Evolutionary conservation across 2,888 invertebrate genomes (phyloP), one percentile per base, ranked within the genome.

Genomic region (Harpalus rubripes): DNA sequence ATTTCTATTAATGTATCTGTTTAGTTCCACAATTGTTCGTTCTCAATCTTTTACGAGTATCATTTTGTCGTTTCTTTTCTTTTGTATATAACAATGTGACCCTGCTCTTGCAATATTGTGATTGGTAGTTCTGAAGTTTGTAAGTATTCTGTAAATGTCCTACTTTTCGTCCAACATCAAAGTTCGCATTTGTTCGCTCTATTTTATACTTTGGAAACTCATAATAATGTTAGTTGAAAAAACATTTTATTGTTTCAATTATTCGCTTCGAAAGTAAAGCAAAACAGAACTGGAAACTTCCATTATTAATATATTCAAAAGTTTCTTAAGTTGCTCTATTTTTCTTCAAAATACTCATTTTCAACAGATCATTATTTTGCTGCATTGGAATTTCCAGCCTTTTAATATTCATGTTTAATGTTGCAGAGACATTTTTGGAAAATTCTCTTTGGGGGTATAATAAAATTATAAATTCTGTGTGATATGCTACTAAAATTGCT

Each of bases 201-300:
- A 68, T 32, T 41, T 68, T 41, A 68, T 68, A 39, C 68, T 68
- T 68, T 39, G 32, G 1, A 32, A 68, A 68, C 39, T 68, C 68
- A 41, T 68, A 68, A 68, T 68, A 68, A 68, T 39, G 65, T 65
- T 65, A 39, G 68, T 68, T 39, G 68, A 68, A 68, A 68, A 68
- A 68, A 68, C 68, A 68, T 39, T 68, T 68, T 39, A n/a, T 68
- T 68, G 39, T 26, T 68, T 68, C 68, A 68, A 68, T 68, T 68
- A 68, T 68, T 68, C 32, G 26, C 68, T 68, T 68, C 32, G 32
- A 39, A 12, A 68, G 68, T 15, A 63, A 63, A 63, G 63, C 18
- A 61, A 18, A 61, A 63, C 22, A 26, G 63, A 63, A 68, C 32
- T 26, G 68, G 32, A 68, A 68, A 68, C 68, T 68, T 68, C 39